A percentile compares a stretch with the other conserved stretches of the same genome.
These are phyloP conservation scores for Eilema sororculum DNA, from an alignment of 2,888 invertebrate species.

Conservation along the genomic window DNA sequence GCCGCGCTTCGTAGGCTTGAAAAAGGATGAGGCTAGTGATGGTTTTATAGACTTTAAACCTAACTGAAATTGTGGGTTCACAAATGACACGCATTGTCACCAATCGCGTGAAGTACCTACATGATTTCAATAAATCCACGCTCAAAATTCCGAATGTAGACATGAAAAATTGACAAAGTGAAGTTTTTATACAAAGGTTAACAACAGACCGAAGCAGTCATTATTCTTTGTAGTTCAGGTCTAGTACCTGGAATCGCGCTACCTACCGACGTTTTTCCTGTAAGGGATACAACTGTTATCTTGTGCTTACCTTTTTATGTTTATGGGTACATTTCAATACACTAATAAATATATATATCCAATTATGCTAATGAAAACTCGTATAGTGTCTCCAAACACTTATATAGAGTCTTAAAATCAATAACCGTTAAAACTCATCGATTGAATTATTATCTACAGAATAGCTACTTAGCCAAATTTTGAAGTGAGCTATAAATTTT, in stretches of 20 bases:
- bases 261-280: neutral
- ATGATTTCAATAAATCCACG: too few relatives aligned
- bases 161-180: too few relatives aligned
- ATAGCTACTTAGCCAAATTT: conserved; percentile 11
- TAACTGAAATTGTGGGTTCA: too few relatives aligned
- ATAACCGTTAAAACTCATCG: conserved; percentile 31
- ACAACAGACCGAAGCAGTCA: too few relatives aligned
- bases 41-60: too few relatives aligned
- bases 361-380: conserved; percentile 22
- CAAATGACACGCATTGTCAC: too few relatives aligned
- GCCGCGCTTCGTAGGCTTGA: too few relatives aligned
- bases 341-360: conserved; percentile 6
- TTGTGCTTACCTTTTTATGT: neutral
- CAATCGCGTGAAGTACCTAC: too few relatives aligned
- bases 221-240: too few relatives aligned
- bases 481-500: conserved; percentile 13
- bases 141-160: too few relatives aligned
- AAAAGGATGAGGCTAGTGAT: too few relatives aligned
- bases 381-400: conserved; percentile 22
- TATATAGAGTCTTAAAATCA: conserved; percentile 27
- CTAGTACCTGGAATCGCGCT: too few relatives aligned
- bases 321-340: neutral
- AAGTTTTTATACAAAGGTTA: neutral
- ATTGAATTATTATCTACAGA: conserved; percentile 13
- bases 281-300: neutral